Base-by-base conservation (phyloP, 2,113 vertebrate genomes). In the Pterophyllum scalare region DNA sequence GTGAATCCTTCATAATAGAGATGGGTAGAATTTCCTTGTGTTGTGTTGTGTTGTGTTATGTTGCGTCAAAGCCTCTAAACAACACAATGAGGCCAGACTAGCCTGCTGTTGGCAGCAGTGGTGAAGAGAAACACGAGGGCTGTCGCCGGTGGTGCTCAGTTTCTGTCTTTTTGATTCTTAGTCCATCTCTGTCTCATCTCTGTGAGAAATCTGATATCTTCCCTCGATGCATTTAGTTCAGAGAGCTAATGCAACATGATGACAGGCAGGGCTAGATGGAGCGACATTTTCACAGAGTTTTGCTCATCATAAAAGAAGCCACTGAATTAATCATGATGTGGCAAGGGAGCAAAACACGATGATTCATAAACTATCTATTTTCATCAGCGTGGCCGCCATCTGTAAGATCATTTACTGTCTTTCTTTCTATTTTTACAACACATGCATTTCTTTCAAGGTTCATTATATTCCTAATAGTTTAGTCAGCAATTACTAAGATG, bases 1-100 rank as follows among this genome's bases (percentile, higher is more conserved):
- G 75, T 19, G 75, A 75, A 76, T 74, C 83, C 81, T 77, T 91
- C 87, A 93, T 90, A 89, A 93, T 80, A 52, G 88, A 77, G 33
- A 31, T 17, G 67, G 91, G 11, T 92, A 65, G 72, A 83, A 75
- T 93, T 92, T 86, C 93, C 49, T 65, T 38, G 35, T 38, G 35
- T 35, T 35, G 33, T 38, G 35, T 35, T 35, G 33, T 35, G 31
- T 6, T 31, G 31, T 85, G 90, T 91, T 90, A 82, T 85, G 90
- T 91, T 90, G 82, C 89, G 91, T 88, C 85, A 90, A 72, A 81
- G 89, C 20, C 77, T 65, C 74, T 24, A 75, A 84, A 77, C 8
- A 62, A 80, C 72, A 93, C 89, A 89, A 91, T 76, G 91, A 80
- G 56, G 38, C 15, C 35, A 19, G 61, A 87, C 70, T n/a, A 58